Percentiles rank a stretch among this genome's conserved stretches.
Conservation (phyloP, 1,140 invertebrate genomes). For the Oryzaephilus surinamensis region DNA sequence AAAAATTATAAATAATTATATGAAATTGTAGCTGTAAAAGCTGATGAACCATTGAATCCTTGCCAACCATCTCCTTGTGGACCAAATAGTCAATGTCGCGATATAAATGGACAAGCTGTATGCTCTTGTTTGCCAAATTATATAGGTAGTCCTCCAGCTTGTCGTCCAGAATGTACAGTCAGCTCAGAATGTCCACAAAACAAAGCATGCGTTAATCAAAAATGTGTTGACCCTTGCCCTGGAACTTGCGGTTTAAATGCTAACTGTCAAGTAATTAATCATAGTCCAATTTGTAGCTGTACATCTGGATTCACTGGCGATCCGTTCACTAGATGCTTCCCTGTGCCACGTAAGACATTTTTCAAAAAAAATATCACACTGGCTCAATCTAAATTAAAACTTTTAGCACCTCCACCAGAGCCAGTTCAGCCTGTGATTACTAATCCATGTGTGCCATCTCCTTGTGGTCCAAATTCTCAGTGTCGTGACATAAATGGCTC, state of each 20-base stretch:
- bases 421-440: conserved; percentile 15
- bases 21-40: conserved; percentile 2
- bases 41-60: conserved; percentile 42
- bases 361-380: neutral
- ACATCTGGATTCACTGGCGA: conserved; percentile 55
- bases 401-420: conserved; percentile 15
- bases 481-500: conserved; percentile 49
- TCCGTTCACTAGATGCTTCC: conserved; percentile 44
- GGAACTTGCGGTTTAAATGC: conserved; percentile 56
- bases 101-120: conserved; percentile 48
- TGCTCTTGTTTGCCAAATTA: conserved; percentile 58
- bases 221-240: conserved; percentile 57
- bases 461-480: conserved; percentile 58
- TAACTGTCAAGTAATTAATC: conserved; percentile 52
- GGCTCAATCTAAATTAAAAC: neutral
- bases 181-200: conserved; percentile 53
- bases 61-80: conserved; percentile 59
- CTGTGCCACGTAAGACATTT: conserved; percentile 24
- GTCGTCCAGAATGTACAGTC: conserved; percentile 55
- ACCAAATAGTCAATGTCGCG: conserved; percentile 57
- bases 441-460: conserved; percentile 53
- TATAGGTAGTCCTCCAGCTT: conserved; percentile 55
- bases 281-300: conserved; percentile 60
- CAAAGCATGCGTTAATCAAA: conserved; percentile 54
- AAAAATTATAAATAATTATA: conserved; percentile 13